Percentiles rank a stretch among this genome's conserved stretches.
Evolutionary conservation across 2,888 invertebrate genomes (phyloP).

Genomic region (Stenchaetothrips biformis): DNA sequence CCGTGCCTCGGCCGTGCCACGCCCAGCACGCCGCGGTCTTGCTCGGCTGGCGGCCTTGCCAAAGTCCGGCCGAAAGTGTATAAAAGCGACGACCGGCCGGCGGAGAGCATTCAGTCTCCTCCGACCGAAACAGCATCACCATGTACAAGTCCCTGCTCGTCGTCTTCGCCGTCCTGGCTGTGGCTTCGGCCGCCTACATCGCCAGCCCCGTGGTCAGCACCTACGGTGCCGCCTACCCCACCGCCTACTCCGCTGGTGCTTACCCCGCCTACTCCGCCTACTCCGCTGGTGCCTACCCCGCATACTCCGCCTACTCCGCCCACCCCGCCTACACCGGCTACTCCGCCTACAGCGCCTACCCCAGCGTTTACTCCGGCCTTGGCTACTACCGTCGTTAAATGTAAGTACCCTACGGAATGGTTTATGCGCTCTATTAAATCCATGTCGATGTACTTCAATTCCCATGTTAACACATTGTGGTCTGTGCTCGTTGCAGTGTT

Average conservation of each 20-base stretch:
- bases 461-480: too few species aligned
- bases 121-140: conserved; percentile 3
- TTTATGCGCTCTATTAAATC: too few species aligned
- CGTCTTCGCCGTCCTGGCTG: conserved; percentile 23
- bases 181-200: conserved; percentile 4
- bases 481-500: too few species aligned
- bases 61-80: neutral
- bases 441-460: too few species aligned
- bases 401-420: neutral
- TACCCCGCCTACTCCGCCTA: neutral
- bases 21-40: neutral
- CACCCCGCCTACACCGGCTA: conserved; percentile 10
- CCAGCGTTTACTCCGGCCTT: neutral
- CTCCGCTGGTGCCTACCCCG: conserved; percentile 1
- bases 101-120: neutral
- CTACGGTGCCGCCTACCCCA: neutral
- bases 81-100: neutral
- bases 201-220: neutral
- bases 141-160: conserved; percentile 18
- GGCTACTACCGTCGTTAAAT: neutral
- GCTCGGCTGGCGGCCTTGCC: too few species aligned
- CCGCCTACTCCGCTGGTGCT: neutral
- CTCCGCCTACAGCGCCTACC: conserved; percentile 10
- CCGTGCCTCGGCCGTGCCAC: neutral
- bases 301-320: neutral